Percentiles rank a stretch among this genome's conserved stretches.
Conservation (phyloP, 2,888 invertebrate genomes). For the Caenorhabditis doughertyi region DNA sequence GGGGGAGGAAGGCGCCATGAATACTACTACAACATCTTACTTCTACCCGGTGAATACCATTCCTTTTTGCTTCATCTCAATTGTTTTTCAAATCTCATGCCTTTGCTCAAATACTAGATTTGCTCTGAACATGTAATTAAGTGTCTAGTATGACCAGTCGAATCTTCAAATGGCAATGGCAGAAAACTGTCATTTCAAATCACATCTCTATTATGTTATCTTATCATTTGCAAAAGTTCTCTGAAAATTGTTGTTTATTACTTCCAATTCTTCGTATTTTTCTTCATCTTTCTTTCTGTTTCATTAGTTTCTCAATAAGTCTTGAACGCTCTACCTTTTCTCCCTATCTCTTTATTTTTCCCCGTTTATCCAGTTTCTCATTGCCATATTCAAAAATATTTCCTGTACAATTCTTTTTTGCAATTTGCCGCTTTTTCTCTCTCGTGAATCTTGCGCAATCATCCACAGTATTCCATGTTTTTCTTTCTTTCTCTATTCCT, state of each 20-base stretch:
- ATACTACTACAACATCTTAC: constrained; percentile 49
- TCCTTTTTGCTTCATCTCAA: neutral
- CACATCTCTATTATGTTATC: neutral
- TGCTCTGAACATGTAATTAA: neutral
- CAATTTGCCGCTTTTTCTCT: constrained; percentile 32
- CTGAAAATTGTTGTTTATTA: constrained; percentile 6
- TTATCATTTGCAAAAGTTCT: constrained; percentile 3
- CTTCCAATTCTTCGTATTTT: constrained; percentile 6
- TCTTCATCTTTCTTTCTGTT: neutral
- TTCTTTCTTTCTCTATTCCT: constrained; percentile 34
- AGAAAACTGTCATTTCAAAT: constrained; percentile 10
- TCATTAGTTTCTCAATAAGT: constrained; percentile 12
- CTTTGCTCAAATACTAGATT: neutral
- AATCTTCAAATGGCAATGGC: neutral
- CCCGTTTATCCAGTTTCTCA: constrained; percentile 54
- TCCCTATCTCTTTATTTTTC: constrained; percentile 3
- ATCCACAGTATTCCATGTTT: constrained; percentile 28
- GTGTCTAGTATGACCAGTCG: constrained; percentile 6
- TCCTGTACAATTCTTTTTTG: constrained; percentile 41
- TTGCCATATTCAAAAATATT: constrained; percentile 54
- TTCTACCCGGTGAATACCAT: constrained; percentile 35
- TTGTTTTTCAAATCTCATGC: neutral
- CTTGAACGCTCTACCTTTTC: constrained; percentile 35
- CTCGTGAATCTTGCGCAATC: constrained; percentile 58
- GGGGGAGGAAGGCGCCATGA: constrained; percentile 38